Evolutionary conservation across 2,888 invertebrate genomes (phyloP), one percentile per base, ranked within the genome.

Genomic region (Drosophila niveifrons): DNA sequence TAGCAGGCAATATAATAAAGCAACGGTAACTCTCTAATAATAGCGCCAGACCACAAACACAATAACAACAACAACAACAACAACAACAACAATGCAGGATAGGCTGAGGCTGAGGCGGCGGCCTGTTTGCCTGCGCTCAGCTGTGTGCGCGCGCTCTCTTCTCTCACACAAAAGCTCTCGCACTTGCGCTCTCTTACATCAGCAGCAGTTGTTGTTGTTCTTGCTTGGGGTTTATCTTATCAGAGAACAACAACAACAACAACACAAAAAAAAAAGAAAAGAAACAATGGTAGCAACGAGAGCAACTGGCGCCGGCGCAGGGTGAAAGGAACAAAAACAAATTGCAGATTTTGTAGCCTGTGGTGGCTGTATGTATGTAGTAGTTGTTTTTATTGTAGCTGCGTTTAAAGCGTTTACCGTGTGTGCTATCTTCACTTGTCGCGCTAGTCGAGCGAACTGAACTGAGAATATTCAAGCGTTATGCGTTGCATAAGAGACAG

Each of bases 1-100:
- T 84, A 79, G 72, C 68, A 62, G 72, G 80, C 80, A 77, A 73
- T 86, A 75, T 86, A 83, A 86, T 83, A 83, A 83, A 79, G 73
- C 71, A 84, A 84, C 83, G 83, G 83, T 84, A 86, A 83, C 83
- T 83, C 83, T 86, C 86, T 83, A 83, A 83, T 83, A 82, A 82
- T 83, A 84, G 82, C 75, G 75, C 62, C 67, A 57, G 65, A 43
- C 69, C 17, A n/a, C 43, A 23, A 61, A 51, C 23, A 23, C 72
- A 63, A 58, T 65, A 75, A 51, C 69, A 59, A 18, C 50, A 73
- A 52, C 17, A 68, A 57, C 44, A 17, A n/a, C 43, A 61, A 51
- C 72, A 63, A 58, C 67, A 75, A 51, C 17, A 68, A 57, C 44
- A 63, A 71, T 36, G 39, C 73, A 56, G 66, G 57, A 71, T 39